Base-by-base conservation (phyloP, 30 jellyfish, hydroid and myxozoan species). In the Mastigias papua region DNA sequence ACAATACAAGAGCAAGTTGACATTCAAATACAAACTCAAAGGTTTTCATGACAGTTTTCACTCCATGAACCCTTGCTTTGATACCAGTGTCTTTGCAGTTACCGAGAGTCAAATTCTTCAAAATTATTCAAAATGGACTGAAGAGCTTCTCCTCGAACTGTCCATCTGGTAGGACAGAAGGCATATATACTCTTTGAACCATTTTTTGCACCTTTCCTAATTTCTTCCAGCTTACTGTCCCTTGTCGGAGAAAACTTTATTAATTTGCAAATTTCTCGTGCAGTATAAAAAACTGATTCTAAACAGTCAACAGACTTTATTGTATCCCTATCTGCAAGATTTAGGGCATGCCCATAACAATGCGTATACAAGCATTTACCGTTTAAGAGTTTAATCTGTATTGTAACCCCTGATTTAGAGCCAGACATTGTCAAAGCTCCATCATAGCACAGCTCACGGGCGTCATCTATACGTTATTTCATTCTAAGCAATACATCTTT, bases 391-490 rank as follows among this genome's bases (percentile, higher is more conserved):
- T 64, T 81, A 17, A 81, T 63, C 32, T 51, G 88, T 6, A 81
- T 48, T 29, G 88, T 69, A 37, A 84, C 93, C 64, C 90, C 91
- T 35, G 93, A 17, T 54, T 51, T 71, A 31, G 88, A 35, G 29
- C 93, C 89, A 8, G 81, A 81, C 91, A 69, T 84, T 67, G 93
- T 69, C n/a, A 85, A 91, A 72, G 93, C 78, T 37, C 93, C 93
- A 71, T 84, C 93, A 54, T 72, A 72, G 60, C 80, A 72, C 91
- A 71, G 93, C 26, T 91, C 90, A 57, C 91, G 89, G 22, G 93
- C 88, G 71, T 84, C 89, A 48, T 71, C 82, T n/a, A 85, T 26
- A 57, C 89, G 51, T 65, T 73, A 34, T 73, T 85, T 85, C 94
- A 61, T 85, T 50, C 94, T 85, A 2, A 71, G 58, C 89, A 72